Evolutionary conservation across 2,113 vertebrate species (phyloP).

Genomic region (Dendrocopos noguchii): DNA sequence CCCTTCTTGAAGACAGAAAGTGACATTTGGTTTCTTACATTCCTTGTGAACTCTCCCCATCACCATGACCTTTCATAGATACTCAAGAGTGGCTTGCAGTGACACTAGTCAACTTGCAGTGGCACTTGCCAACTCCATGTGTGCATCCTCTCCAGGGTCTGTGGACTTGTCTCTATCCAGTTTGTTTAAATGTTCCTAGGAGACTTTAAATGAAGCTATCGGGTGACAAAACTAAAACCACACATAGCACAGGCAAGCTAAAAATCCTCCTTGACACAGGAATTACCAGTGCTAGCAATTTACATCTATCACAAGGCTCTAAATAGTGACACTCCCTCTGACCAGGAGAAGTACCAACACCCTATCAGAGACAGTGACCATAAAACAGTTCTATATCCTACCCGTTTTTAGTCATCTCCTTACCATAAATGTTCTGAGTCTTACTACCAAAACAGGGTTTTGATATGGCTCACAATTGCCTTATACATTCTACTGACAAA

Average conservation of each 20-base stretch:
- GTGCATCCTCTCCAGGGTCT: background rate
- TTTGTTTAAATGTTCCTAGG: background rate
- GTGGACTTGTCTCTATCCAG: background rate
- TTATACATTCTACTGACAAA: background rate
- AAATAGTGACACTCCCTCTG: background rate
- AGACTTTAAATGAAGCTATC: background rate
- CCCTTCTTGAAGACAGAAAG: background rate
- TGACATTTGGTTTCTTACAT: background rate
- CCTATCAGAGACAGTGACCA: background rate
- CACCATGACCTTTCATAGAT: background rate
- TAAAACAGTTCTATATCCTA: background rate
- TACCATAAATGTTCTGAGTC: background rate
- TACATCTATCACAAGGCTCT: background rate
- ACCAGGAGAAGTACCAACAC: background rate
- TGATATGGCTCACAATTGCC: background rate
- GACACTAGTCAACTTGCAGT: background rate
- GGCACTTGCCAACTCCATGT: no score
- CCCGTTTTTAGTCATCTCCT: background rate
- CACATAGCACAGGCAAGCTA: background rate
- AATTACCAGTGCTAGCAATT: background rate
- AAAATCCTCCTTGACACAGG: background rate
- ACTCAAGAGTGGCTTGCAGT: background rate
- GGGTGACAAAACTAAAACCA: background rate
- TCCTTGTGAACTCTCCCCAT: background rate
- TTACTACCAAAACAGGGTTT: background rate